A percentile compares a stretch with the other conserved stretches of the same genome.
Conservation (phyloP, 2,888 invertebrate species). For the Lepetodrilus schrolli region DNA sequence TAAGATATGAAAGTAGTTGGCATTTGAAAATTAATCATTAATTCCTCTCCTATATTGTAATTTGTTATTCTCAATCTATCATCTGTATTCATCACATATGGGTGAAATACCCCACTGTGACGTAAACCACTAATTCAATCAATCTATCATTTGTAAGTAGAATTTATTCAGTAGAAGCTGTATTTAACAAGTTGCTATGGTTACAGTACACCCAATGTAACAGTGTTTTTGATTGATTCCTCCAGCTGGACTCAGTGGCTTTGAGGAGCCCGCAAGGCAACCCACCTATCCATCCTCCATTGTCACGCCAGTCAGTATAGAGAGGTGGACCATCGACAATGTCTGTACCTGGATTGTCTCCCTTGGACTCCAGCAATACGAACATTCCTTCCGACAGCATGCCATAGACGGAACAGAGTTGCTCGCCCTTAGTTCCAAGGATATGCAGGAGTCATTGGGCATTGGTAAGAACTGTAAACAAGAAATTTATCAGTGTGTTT, state of each 20-base stretch:
- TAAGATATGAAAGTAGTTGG: no score
- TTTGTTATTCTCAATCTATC: no score
- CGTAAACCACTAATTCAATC: no score
- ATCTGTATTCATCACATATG: no score
- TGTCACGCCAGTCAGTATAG: conserved; percentile 35
- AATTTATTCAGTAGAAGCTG: no score
- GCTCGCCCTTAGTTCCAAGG: conserved; percentile 76
- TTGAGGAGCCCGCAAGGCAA: conserved; percentile 38
- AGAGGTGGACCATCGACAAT: conserved; percentile 79
- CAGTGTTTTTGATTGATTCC: no score
- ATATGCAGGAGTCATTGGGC: conserved; percentile 66
- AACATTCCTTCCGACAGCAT: conserved; percentile 76
- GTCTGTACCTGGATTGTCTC: conserved; percentile 80
- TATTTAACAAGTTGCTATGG: no score
- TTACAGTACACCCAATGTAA: no score
- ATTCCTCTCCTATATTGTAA: no score
- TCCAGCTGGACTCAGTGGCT: conserved; percentile 43
- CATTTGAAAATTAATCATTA: no score
- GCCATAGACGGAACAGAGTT: conserved; percentile 80
- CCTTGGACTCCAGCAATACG: conserved; percentile 78
- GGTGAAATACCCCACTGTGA: no score
- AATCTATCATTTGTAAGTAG: no score
- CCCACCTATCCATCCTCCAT: background rate
- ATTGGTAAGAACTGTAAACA: conserved; percentile 67
- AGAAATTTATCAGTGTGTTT: background rate